phyloP scores from a whole-genome alignment of 2,888 invertebrate genomes.

The Parelbella ahira region DNA sequence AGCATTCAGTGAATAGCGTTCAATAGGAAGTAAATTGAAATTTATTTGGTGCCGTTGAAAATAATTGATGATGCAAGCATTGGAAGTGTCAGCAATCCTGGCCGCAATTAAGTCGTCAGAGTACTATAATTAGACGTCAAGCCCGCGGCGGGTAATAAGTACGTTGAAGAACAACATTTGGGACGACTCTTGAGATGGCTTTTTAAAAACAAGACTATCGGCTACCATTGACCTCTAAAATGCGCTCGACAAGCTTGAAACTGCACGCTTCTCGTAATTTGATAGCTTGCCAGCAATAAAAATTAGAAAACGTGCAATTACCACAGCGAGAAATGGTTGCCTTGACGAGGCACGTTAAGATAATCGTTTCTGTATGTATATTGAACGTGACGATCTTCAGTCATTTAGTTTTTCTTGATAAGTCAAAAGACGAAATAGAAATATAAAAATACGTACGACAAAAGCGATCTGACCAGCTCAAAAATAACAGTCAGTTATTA shows the following conservation, averaged over 20 bases:
- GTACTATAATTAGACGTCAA: slow-evolving; percentile 9
- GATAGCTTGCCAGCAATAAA: slow-evolving; percentile 23
- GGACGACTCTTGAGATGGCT: slow-evolving; percentile 39
- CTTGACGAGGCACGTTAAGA: slow-evolving; percentile 26
- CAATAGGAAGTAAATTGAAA: slow-evolving; percentile 8
- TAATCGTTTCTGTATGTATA: slow-evolving; percentile 26
- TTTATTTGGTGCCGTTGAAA: neutral
- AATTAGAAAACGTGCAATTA: slow-evolving; percentile 20
- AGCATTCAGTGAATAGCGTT: slow-evolving; percentile 3
- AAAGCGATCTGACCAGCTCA: too few species aligned
- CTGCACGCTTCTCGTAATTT: slow-evolving; percentile 25
- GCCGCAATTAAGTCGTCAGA: slow-evolving; percentile 8
- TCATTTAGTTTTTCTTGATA: slow-evolving; percentile 1
- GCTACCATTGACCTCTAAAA: slow-evolving; percentile 57
- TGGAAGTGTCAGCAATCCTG: neutral
- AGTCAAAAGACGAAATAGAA: too few species aligned
- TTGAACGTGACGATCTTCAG: slow-evolving; percentile 30
- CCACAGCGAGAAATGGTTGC: slow-evolving; percentile 23
- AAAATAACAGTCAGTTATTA: too few species aligned
- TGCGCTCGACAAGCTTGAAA: slow-evolving; percentile 14
- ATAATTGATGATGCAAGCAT: slow-evolving; percentile 11
- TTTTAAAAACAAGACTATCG: slow-evolving; percentile 43
- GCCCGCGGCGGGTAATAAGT: slow-evolving; percentile 14
- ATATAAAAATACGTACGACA: too few species aligned
- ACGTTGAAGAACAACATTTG: slow-evolving; percentile 43